Evolutionary conservation across 2,888 invertebrate species (phyloP).

Genomic region (Aphodius granarius): DNA sequence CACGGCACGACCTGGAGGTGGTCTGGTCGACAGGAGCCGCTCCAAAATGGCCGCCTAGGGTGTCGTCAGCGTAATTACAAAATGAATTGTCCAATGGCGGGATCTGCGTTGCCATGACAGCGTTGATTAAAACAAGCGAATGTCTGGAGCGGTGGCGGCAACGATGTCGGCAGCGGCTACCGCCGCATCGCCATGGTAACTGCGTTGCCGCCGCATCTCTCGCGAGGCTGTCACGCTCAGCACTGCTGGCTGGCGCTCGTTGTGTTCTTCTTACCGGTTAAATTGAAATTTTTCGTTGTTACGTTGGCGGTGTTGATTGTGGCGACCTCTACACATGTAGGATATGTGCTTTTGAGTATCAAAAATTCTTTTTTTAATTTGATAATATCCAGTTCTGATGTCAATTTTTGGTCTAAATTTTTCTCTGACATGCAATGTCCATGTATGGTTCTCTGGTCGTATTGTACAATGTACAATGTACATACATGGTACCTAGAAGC

Average conservation of each 20-base stretch:
- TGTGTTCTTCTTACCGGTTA: background rate
- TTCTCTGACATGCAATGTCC: too few relatives aligned
- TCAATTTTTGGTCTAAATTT: too few relatives aligned
- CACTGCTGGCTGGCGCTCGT: slow-evolving; percentile 3
- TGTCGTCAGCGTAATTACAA: slow-evolving; percentile 59
- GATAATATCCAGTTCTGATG: too few relatives aligned
- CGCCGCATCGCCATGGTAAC: slow-evolving; percentile 52
- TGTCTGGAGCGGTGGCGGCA: slow-evolving; percentile 43
- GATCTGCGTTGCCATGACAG: slow-evolving; percentile 57
- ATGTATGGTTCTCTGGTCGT: too few relatives aligned
- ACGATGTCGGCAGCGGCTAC: slow-evolving; percentile 6
- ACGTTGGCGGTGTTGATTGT: background rate
- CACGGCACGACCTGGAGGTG: slow-evolving; percentile 21
- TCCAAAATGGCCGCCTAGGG: slow-evolving; percentile 58
- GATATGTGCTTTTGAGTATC: too few relatives aligned
- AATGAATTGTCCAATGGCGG: slow-evolving; percentile 58
- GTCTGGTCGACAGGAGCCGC: slow-evolving; percentile 51
- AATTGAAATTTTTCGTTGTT: background rate
- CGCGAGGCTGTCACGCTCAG: slow-evolving; percentile 35
- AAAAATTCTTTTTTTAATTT: too few relatives aligned
- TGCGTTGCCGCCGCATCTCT: slow-evolving; percentile 50
- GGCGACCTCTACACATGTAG: background rate
- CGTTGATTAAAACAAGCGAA: slow-evolving; percentile 57
- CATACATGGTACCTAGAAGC: too few relatives aligned
- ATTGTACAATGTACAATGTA: too few relatives aligned